phyloP scores from a whole-genome alignment of 2,797 vertebrate species.

The Aulostomus chinensis region DNA sequence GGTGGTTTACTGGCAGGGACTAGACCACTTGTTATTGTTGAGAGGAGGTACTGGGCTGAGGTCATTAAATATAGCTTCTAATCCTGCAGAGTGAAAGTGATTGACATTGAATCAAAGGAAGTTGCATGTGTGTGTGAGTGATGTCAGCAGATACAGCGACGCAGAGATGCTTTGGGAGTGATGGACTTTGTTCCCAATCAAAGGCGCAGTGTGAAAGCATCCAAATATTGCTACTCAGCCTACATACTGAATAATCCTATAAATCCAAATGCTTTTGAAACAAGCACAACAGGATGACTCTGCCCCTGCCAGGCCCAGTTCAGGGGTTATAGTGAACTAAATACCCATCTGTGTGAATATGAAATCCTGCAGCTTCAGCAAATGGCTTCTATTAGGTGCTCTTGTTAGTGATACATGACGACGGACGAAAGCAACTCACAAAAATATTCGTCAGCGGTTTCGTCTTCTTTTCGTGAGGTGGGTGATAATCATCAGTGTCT shows the following conservation, averaged over 20 bases:
- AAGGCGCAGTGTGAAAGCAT: slow-evolving; percentile 59
- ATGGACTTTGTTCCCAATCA: slow-evolving; percentile 51
- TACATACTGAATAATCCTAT: slow-evolving; percentile 69
- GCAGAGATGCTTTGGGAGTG: slow-evolving; percentile 4
- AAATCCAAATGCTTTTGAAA: slow-evolving; percentile 78
- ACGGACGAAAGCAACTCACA: slow-evolving; percentile 37
- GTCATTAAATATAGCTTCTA: too few relatives aligned
- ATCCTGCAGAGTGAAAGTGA: background rate
- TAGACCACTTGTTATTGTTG: slow-evolving; percentile 23
- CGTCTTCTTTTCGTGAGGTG: too few relatives aligned
- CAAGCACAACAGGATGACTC: slow-evolving; percentile 68
- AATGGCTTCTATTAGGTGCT: slow-evolving; percentile 57
- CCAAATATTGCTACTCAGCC: slow-evolving; percentile 74
- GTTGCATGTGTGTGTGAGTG: too few relatives aligned
- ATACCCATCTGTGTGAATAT: slow-evolving; percentile 77
- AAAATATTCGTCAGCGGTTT: too few relatives aligned
- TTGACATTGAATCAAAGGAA: background rate
- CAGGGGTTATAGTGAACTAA: slow-evolving; percentile 73
- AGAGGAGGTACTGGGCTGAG: too few relatives aligned
- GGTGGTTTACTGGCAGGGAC: slow-evolving; percentile 34
- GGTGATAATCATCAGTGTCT: too few relatives aligned
- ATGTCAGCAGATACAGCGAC: too few relatives aligned
- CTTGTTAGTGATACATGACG: slow-evolving; percentile 42
- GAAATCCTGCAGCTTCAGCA: slow-evolving; percentile 62
- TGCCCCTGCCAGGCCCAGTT: slow-evolving; percentile 61